These are phyloP conservation scores for Hydropsyche tenuis DNA, from an alignment of 1,140 invertebrate genomes.

Conservation along the genomic window DNA sequence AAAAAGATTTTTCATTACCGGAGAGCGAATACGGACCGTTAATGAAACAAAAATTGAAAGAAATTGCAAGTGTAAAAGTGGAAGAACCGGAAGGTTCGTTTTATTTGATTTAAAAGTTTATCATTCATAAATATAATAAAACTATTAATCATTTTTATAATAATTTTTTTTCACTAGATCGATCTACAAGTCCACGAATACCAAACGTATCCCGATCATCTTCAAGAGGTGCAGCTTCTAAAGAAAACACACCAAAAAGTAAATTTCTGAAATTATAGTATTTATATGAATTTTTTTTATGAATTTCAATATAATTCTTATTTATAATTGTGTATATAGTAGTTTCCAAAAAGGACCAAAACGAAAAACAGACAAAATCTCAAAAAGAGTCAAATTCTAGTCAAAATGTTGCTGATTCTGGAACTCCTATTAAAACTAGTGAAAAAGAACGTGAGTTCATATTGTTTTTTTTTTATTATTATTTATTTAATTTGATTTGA, in stretches of 20 bases:
- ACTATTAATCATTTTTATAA: slow-evolving; percentile 9
- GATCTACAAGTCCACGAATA: slow-evolving; percentile 37
- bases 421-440: neutral
- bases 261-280: slow-evolving; percentile 21
- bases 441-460: slow-evolving; percentile 21
- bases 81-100: slow-evolving; percentile 58
- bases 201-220: slow-evolving; percentile 55
- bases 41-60: slow-evolving; percentile 68
- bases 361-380: slow-evolving; percentile 35
- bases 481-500: neutral
- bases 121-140: neutral
- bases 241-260: slow-evolving; percentile 60
- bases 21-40: slow-evolving; percentile 70
- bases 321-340: slow-evolving; percentile 18
- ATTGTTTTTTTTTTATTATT: neutral
- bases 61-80: slow-evolving; percentile 52
- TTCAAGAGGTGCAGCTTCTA: slow-evolving; percentile 57
- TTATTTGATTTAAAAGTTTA: neutral
- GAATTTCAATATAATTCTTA: slow-evolving; percentile 6
- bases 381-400: slow-evolving; percentile 5
- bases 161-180: slow-evolving; percentile 37
- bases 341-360: slow-evolving; percentile 39
- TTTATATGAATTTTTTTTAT: slow-evolving; percentile 3
- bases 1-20: slow-evolving; percentile 72
- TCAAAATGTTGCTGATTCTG: neutral